Evolutionary conservation across 2,113 vertebrate species (phyloP).

Genomic region (Manacus vitellinus): DNA sequence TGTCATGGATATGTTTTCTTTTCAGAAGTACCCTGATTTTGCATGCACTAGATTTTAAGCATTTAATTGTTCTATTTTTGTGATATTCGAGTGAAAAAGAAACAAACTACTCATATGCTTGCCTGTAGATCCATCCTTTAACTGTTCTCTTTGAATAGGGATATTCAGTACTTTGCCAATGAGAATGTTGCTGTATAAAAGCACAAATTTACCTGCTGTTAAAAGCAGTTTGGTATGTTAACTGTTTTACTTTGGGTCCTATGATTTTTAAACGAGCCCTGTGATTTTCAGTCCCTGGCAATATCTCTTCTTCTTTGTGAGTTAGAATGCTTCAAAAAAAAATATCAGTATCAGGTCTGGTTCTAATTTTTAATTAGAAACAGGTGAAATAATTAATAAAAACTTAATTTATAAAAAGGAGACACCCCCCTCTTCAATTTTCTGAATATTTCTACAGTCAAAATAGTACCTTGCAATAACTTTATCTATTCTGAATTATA

Average conservation of each 20-base stretch:
- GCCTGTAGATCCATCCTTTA: background rate
- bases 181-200: background rate
- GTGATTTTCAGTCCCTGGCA: background rate
- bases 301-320: background rate
- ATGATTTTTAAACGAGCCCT: background rate
- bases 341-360: accelerated
- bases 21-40: background rate
- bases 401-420: background rate
- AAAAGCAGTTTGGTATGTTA: background rate
- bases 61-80: background rate
- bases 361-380: background rate
- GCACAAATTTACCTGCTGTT: background rate
- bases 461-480: background rate
- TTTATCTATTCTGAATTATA: background rate
- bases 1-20: background rate
- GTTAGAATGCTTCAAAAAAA: background rate
- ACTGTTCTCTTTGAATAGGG: background rate
- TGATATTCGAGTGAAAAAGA: background rate
- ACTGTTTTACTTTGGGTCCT: background rate
- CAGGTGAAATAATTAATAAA: background rate
- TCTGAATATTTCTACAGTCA: background rate
- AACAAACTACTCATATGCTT: background rate
- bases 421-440: background rate
- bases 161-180: background rate
- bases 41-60: background rate